These are phyloP conservation scores for Caradrina clavipalpis DNA, from an alignment of 2,888 invertebrate genomes.

Conservation along the genomic window DNA sequence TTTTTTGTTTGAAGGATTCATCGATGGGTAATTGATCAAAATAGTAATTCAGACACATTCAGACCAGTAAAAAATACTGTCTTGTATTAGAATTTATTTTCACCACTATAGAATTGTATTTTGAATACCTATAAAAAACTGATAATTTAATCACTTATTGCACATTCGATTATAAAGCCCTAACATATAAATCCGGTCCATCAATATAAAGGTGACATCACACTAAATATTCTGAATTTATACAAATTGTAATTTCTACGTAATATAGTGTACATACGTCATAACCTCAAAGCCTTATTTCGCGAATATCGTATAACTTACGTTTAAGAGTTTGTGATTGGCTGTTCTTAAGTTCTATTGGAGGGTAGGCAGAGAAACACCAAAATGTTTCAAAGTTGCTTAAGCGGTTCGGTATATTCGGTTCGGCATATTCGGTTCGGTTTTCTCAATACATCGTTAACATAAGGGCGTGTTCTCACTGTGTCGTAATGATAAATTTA, in stretches of 20 bases:
- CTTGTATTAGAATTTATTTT: too few relatives aligned
- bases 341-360: slow-evolving; percentile 34
- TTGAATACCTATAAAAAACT: not conserved
- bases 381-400: not conserved
- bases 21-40: too few relatives aligned
- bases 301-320: slow-evolving; percentile 54
- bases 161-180: too few relatives aligned
- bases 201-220: slow-evolving; percentile 32
- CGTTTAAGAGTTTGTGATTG: slow-evolving; percentile 37
- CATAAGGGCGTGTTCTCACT: too few relatives aligned
- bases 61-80: too few relatives aligned
- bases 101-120: too few relatives aligned
- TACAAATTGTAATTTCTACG: slow-evolving; percentile 54
- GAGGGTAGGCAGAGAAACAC: not conserved
- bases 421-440: too few relatives aligned
- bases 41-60: too few relatives aligned
- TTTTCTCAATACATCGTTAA: too few relatives aligned
- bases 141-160: not conserved
- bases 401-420: too few relatives aligned
- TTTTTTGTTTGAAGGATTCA: too few relatives aligned
- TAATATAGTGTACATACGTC: slow-evolving; percentile 51
- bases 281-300: slow-evolving; percentile 56
- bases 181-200: slow-evolving; percentile 31
- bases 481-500: too few relatives aligned
- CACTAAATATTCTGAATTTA: slow-evolving; percentile 48